Conservation (phyloP, 2,888 invertebrate species). For the Dromius quadrimaculatus region DNA sequence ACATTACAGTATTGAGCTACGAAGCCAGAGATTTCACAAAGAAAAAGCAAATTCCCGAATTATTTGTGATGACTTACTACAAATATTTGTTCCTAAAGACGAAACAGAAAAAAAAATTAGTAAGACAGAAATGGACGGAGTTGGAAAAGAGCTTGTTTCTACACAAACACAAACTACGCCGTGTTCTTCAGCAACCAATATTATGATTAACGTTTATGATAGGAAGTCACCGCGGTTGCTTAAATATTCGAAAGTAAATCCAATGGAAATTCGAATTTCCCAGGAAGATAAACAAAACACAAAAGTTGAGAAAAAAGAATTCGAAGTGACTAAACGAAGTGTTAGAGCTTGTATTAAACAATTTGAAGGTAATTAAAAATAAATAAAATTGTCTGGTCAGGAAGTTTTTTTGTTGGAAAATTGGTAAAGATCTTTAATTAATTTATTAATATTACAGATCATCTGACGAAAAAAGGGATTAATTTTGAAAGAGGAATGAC, state of each 20-base stretch:
- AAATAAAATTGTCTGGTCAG: not conserved
- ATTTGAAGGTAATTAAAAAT: slow-evolving; percentile 25
- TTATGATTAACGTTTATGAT: slow-evolving; percentile 35
- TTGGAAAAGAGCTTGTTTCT: not conserved
- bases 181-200: slow-evolving; percentile 19
- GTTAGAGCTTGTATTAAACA: slow-evolving; percentile 26
- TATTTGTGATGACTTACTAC: not conserved
- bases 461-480: not conserved
- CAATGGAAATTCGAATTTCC: slow-evolving; percentile 1
- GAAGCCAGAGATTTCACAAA: not conserved
- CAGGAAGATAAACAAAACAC: not conserved
- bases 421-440: not conserved
- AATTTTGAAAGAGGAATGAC: not conserved
- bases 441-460: slow-evolving; percentile 15
- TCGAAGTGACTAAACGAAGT: slow-evolving; percentile 3
- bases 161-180: slow-evolving; percentile 36
- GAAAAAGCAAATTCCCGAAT: not conserved
- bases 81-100: slow-evolving; percentile 2
- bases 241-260: not conserved
- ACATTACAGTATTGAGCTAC: not conserved
- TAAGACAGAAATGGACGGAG: not conserved
- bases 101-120: not conserved
- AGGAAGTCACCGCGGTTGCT: not conserved
- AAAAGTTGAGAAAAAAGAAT: not conserved
- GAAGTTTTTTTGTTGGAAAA: not conserved